Evolutionary conservation across 2,888 invertebrate species (phyloP).

Genomic region (Blomia tropicalis): DNA sequence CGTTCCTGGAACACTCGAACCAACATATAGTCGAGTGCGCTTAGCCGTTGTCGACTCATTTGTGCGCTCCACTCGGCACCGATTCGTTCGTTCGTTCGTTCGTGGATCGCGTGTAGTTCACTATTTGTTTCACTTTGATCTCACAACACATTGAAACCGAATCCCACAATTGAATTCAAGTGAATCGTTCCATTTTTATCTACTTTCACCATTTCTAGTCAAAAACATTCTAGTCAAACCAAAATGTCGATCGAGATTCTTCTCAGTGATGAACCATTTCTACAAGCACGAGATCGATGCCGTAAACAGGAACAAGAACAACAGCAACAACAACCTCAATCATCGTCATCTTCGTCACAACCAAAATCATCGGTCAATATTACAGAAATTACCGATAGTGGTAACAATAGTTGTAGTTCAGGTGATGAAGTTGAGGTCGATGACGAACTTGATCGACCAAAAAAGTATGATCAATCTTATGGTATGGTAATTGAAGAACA

Average conservation of each 20-base stretch:
- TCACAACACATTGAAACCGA: too few species aligned
- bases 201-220: neutral
- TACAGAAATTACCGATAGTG: neutral
- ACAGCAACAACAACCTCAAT: too few species aligned
- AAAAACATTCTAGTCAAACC: neutral
- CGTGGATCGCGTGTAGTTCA: too few species aligned
- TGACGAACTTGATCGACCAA: neutral
- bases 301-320: slow-evolving; percentile 6
- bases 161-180: too few species aligned
- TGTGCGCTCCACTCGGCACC: neutral
- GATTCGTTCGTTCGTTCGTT: too few species aligned
- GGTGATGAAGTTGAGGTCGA: slow-evolving; percentile 1
- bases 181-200: too few species aligned
- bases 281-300: slow-evolving; percentile 13
- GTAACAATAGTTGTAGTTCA: neutral
- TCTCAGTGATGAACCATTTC: slow-evolving; percentile 9
- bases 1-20: neutral
- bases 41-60: neutral
- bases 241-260: slow-evolving; percentile 18
- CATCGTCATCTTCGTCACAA: neutral
- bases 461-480: too few species aligned
- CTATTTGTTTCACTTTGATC: too few species aligned
- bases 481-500: neutral
- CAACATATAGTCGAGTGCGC: neutral
- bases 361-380: neutral